These are phyloP conservation scores for Melipona bicolor DNA, from an alignment of 2,888 invertebrate species.

Conservation along the genomic window DNA sequence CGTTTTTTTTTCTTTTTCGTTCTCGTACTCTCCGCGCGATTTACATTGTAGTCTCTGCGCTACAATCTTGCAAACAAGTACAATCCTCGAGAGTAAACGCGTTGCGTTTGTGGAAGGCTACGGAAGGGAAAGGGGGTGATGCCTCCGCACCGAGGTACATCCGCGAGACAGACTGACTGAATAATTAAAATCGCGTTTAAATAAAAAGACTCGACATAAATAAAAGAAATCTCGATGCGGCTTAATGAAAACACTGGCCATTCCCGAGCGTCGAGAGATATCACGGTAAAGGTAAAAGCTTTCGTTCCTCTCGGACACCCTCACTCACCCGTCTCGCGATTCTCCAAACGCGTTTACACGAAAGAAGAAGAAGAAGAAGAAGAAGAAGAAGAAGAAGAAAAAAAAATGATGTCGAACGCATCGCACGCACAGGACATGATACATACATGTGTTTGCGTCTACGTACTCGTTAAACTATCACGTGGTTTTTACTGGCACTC, in stretches of 20 bases:
- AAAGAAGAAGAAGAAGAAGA: neutral
- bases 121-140: neutral
- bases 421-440: neutral
- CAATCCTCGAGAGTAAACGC: too few relatives aligned
- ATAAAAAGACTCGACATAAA: constrained; percentile 49
- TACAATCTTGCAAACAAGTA: neutral
- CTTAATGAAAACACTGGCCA: constrained; percentile 61
- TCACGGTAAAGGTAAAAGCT: neutral
- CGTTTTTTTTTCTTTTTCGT: neutral
- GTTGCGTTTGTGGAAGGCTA: neutral
- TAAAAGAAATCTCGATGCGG: constrained; percentile 52
- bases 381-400: neutral
- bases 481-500: constrained; percentile 65
- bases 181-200: constrained; percentile 40
- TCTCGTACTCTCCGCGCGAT: neutral
- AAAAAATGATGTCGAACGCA: constrained; percentile 2
- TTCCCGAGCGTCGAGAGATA: constrained; percentile 42
- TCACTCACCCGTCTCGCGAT: neutral
- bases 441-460: constrained; percentile 7
- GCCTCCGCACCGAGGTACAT: constrained; percentile 5
- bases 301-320: constrained; percentile 19
- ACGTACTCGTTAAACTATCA: constrained; percentile 63
- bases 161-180: constrained; percentile 7
- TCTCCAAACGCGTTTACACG: constrained; percentile 5
- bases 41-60: neutral